Conservation (phyloP, 2,113 vertebrate genomes). For the Hyperopisus bebe region DNA sequence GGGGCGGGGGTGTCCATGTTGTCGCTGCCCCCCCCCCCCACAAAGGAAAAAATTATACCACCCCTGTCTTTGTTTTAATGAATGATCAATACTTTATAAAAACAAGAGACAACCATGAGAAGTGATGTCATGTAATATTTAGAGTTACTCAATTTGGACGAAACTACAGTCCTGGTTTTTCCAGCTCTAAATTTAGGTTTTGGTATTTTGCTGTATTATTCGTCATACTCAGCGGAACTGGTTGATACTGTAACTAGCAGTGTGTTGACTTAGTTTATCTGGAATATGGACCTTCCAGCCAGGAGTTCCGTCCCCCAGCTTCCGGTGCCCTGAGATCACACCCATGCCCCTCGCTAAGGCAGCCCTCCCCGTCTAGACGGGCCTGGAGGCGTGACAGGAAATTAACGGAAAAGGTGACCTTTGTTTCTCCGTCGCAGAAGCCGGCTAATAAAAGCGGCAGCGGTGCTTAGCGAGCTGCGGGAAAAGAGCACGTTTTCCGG, state of each 20-base stretch:
- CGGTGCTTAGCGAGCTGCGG: not conserved
- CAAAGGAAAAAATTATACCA: too few relatives aligned
- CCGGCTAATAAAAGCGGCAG: not conserved
- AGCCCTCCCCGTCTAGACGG: not conserved
- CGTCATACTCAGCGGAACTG: not conserved
- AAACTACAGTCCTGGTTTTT: not conserved
- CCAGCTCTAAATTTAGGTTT: not conserved
- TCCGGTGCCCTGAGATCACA: not conserved
- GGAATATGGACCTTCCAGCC: not conserved
- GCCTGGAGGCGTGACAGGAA: not conserved
- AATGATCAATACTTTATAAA: not conserved
- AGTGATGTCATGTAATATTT: not conserved
- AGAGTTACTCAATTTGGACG: not conserved
- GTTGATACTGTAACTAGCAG: not conserved
- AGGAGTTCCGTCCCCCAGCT: not conserved
- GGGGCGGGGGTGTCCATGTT: too few relatives aligned
- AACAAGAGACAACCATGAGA: not conserved
- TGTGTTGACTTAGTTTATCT: not conserved
- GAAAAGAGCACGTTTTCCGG: not conserved
- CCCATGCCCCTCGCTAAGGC: not conserved
- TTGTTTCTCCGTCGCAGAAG: not conserved
- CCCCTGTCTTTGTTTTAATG: not conserved
- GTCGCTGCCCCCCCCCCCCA: too few relatives aligned
- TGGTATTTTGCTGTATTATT: not conserved
- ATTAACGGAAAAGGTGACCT: not conserved